Evolutionary conservation across 2,797 vertebrate species (phyloP).

Genomic region (Thripadectes ignobilis): DNA sequence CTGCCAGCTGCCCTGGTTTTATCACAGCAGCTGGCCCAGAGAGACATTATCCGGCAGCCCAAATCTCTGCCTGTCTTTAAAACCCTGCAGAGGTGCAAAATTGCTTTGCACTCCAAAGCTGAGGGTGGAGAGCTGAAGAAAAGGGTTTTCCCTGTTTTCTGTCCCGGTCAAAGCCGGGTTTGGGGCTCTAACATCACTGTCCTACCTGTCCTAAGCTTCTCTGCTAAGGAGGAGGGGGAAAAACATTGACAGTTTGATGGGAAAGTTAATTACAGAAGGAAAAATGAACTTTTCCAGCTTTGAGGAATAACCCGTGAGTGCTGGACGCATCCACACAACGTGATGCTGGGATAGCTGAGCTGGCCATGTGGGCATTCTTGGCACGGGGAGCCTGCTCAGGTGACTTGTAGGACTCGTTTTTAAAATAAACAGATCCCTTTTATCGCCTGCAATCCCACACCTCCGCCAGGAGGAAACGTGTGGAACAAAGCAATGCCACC

Average conservation of each 20-base stretch:
- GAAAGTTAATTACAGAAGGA: neutral
- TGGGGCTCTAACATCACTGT: fast-evolving
- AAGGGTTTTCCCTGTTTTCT: neutral
- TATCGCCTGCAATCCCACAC: neutral
- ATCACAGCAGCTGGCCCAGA: neutral
- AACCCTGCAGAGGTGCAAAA: neutral
- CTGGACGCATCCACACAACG: neutral
- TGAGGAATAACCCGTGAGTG: neutral
- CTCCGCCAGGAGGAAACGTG: fast-evolving
- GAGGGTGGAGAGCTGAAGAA: neutral
- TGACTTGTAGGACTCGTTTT: neutral
- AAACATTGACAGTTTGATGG: neutral
- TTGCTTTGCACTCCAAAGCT: neutral
- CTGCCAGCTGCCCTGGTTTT: neutral
- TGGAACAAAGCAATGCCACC: neutral
- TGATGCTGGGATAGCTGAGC: neutral
- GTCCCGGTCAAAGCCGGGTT: neutral
- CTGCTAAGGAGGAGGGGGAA: neutral
- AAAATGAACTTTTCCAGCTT: neutral
- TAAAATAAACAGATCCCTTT: neutral
- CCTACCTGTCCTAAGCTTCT: neutral
- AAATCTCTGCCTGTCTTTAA: neutral
- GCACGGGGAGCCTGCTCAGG: neutral
- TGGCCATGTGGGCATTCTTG: fast-evolving
- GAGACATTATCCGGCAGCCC: neutral